Evolutionary conservation across 2,888 invertebrate species (phyloP).

Genomic region (Eustalomyia histrio): DNA sequence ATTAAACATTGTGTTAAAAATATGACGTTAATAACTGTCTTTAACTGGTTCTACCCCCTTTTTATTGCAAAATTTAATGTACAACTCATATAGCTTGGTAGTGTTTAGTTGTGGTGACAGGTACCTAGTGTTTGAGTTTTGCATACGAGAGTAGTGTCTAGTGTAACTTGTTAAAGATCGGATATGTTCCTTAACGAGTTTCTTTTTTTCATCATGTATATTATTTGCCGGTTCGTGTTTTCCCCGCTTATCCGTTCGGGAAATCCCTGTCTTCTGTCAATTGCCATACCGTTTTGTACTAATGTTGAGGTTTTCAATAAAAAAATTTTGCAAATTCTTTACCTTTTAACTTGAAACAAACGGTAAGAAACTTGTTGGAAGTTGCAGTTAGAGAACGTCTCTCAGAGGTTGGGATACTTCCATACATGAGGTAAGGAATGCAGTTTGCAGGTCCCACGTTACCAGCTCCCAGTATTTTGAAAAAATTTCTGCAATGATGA

Average conservation of each 20-base stretch:
- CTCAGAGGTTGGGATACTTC: too few relatives aligned
- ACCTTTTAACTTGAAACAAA: too few relatives aligned
- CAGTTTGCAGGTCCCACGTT: too few relatives aligned
- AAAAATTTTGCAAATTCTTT: conserved; percentile 2
- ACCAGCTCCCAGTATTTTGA: conserved; percentile 9
- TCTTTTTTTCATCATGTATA: not conserved
- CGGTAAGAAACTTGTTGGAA: too few relatives aligned
- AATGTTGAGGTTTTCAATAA: not conserved
- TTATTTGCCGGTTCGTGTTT: not conserved
- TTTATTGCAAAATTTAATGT: conserved; percentile 8
- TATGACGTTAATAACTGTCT: not conserved
- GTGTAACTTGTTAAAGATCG: too few relatives aligned
- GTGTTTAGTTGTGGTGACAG: conserved; percentile 7
- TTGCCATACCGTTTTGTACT: conserved; percentile 1
- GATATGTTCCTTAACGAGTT: not conserved
- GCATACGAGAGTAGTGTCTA: conserved; percentile 12
- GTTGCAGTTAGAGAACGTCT: too few relatives aligned
- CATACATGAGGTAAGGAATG: conserved; percentile 5
- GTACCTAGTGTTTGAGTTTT: conserved; percentile 5
- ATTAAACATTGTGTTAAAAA: conserved; percentile 1
- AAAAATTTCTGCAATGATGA: not conserved
- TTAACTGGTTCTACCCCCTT: conserved; percentile 6
- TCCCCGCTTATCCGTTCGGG: not conserved
- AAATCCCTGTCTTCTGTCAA: not conserved
- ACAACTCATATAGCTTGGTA: conserved; percentile 12